Conservation (phyloP, 2,113 vertebrate genomes). For the Leucopsar rothschildi region DNA sequence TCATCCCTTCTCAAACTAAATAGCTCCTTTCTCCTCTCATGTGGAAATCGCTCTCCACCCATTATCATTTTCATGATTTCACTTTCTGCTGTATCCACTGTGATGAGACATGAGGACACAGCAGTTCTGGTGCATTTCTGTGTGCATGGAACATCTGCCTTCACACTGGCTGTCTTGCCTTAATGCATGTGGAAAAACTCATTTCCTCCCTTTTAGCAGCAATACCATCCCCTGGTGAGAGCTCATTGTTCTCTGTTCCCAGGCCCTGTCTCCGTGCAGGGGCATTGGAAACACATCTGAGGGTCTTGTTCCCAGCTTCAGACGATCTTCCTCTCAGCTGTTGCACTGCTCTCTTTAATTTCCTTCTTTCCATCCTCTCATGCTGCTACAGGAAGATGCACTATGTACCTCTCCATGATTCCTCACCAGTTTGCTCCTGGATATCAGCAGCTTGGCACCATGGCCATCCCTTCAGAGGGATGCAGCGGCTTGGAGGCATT, state of each 20-base stretch:
- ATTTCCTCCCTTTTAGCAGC: not conserved
- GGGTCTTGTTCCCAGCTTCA: not conserved
- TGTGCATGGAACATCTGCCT: not conserved
- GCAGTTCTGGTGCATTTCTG: not conserved
- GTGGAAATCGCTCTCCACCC: constrained; percentile 43
- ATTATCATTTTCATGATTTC: constrained; percentile 48
- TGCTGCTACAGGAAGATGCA: not conserved
- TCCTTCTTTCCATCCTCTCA: not conserved
- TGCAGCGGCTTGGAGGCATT: not conserved
- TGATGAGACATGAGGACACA: not conserved
- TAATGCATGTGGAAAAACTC: constrained; percentile 60
- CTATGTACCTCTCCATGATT: not conserved
- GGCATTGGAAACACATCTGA: not conserved
- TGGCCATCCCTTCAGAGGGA: not conserved
- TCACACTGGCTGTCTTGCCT: not conserved
- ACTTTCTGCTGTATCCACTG: not conserved
- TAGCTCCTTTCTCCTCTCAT: constrained; percentile 53
- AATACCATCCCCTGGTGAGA: not conserved
- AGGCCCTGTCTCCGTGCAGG: not conserved
- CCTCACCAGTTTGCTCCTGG: not conserved
- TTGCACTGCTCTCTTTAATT: not conserved
- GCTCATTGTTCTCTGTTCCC: not conserved
- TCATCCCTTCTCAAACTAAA: constrained; percentile 25
- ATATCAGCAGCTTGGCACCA: not conserved
- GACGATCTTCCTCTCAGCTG: not conserved